Conservation (phyloP, 2,113 vertebrate genomes). For the Gymnogyps californianus region DNA sequence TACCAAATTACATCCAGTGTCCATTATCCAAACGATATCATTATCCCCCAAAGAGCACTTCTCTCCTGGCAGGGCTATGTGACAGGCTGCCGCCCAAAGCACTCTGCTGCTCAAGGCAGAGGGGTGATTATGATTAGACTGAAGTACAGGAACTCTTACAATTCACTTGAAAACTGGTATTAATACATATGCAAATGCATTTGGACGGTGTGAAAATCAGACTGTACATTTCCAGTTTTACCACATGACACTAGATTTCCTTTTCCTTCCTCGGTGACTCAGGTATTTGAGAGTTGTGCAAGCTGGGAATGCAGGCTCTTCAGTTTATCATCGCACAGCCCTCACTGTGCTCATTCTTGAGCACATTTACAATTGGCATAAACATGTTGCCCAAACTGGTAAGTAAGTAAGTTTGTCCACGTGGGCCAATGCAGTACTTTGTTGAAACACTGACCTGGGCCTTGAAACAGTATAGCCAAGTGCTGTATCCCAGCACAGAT, state of each 20-base stretch:
- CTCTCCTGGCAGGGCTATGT: not conserved
- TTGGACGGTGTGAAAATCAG: not conserved
- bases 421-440: not conserved
- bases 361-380: not conserved
- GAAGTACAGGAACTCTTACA: not conserved
- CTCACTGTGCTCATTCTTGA: not conserved
- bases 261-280: not conserved
- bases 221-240: not conserved
- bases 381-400: not conserved
- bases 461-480: not conserved
- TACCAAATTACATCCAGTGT: not conserved
- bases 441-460: not conserved
- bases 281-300: not conserved
- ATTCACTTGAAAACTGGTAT: not conserved
- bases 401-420: not conserved
- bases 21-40: not conserved
- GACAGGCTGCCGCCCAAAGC: not conserved
- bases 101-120: not conserved
- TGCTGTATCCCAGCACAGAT: not conserved
- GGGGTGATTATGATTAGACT: not conserved
- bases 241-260: not conserved
- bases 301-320: not conserved
- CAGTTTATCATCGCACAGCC: not conserved
- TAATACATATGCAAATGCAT: not conserved
- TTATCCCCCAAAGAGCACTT: slow-evolving; percentile 18